Evolutionary conservation across 2,797 vertebrate genomes (phyloP), one percentile per base, ranked within the genome.

Genomic region (Sebastes vulpes): DNA sequence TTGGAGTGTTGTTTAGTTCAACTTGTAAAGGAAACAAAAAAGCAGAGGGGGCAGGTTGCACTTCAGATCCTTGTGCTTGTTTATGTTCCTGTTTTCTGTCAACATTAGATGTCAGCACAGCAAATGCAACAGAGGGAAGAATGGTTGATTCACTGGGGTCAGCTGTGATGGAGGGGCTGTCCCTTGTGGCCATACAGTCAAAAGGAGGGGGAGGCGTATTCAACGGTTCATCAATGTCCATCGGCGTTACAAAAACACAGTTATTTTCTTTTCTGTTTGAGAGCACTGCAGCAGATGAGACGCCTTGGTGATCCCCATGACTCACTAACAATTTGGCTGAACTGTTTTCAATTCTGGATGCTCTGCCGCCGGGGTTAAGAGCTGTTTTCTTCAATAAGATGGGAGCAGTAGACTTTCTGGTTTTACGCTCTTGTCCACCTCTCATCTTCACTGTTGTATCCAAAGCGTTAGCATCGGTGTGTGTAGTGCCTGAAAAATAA

Each of bases 201-300:
- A 75, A 23, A 28, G 35, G 71, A 63, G 83, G 77, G 1, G 90
- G 79, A 20, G 89, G 87, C 6, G 81, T 89, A 63, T 78, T 78
- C 32, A 89, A 14, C 1, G 87, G 76, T 58, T 90, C 85, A 53
- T 95, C 93, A 3, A 94, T 74, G 38, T 96, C 95, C 94, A 97
- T 95, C 9, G 72, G 79, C 50, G 71, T 77, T 18, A 38, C 89
- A 65, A 74, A 77, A 38, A 72, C 83, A 67, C 23, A 28, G 5
- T 79, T 65, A 58, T 7, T 86, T 63, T 84, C 87, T 74, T 66
- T 82, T 57, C 65, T 76, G 38, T 31, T 80, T 0, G 70, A 57
- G 58, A 72, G 58, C 28, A 18, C 32, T 21, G 83, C 23, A 48
- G 74, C 42, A 38, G 88, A 70, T 9, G 73, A 79, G 52, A 46